These are phyloP conservation scores for Aphis gossypii DNA, from an alignment of 1,140 invertebrate genomes.

Conservation along the genomic window DNA sequence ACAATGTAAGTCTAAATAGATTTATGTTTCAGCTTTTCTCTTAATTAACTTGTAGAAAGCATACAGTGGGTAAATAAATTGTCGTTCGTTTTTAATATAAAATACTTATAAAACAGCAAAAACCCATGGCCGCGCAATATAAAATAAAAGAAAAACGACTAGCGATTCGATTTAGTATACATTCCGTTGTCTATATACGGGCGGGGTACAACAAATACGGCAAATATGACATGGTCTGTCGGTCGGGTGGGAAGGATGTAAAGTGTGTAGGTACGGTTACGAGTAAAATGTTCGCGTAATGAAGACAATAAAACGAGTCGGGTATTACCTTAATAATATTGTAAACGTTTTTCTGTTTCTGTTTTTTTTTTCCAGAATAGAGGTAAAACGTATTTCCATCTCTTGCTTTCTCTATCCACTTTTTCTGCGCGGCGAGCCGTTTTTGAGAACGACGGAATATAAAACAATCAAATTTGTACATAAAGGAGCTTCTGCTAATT, in stretches of 20 bases:
- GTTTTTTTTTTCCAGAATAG: neutral
- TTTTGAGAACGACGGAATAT: neutral
- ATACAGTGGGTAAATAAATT: neutral
- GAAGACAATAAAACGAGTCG: conserved; percentile 54
- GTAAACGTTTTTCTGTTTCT: conserved; percentile 54
- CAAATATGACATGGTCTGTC: neutral
- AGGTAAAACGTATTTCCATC: conserved; percentile 40
- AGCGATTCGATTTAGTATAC: conserved; percentile 43
- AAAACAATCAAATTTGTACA: conserved; percentile 54
- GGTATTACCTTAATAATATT: conserved; percentile 57
- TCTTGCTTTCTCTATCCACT: neutral
- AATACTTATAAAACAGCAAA: conserved; percentile 32
- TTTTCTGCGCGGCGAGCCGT: neutral
- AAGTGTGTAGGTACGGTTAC: neutral
- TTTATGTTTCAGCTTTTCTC: neutral
- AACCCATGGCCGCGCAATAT: neutral
- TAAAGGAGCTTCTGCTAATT: conserved; percentile 54
- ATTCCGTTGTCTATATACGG: neutral
- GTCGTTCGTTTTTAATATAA: conserved; percentile 42
- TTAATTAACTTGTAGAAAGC: conserved; percentile 30
- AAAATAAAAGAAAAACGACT: conserved; percentile 24
- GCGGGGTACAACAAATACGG: neutral
- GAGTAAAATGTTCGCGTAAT: neutral
- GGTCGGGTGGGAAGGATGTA: neutral
- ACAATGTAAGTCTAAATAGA: neutral